Evolutionary conservation across 2,888 invertebrate species (phyloP), one percentile per base, ranked within the genome.

Genomic region (Thecocarcelia acutangulata): DNA sequence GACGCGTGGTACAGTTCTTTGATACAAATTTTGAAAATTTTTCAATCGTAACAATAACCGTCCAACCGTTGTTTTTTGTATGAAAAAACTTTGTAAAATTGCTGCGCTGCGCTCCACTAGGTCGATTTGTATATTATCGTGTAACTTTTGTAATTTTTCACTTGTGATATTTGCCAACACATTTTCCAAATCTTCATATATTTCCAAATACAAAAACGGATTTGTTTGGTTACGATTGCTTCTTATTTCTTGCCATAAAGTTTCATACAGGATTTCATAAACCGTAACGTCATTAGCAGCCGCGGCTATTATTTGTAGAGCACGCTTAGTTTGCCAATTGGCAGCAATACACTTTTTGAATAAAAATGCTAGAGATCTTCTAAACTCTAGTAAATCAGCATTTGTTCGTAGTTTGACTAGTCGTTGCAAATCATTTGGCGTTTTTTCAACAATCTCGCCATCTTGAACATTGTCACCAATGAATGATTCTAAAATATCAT

Each of bases 211-310:
- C 19, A 84, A 63, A 3, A 76, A 37, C 2, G 87, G 87, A 81
- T 86, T 82, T 37, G 85, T 83, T 72, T 84, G 84, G 28, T 85
- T 84, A 17, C 68, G 81, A 37, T 84, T 84, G 15, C 75, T 82
- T 61, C 84, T 84, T 13, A 87, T 42, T 37, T 87, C 87, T 44
- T 84, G 76, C 87, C 88, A 87, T 12, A 88, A 46, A 0, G 84
- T 85, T 28, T 84, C 84, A 64, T 86, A 88, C 33, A 86, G 84
- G 21, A 86, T 85, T 40, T 80, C 83, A 21, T 85, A 85, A 1
- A 88, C 74, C 3, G 69, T 79, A 46, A 56, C 9, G 48, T 79
- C 74, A 37, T 59, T 48, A 3, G 79, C 44, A 13, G 69, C 17
- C 11, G 19, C 15, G 5, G 64, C 74, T 40, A 82, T 52, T 58